Base-by-base conservation (phyloP, 2,113 vertebrate species). In the Lichenostomus cassidix region DNA sequence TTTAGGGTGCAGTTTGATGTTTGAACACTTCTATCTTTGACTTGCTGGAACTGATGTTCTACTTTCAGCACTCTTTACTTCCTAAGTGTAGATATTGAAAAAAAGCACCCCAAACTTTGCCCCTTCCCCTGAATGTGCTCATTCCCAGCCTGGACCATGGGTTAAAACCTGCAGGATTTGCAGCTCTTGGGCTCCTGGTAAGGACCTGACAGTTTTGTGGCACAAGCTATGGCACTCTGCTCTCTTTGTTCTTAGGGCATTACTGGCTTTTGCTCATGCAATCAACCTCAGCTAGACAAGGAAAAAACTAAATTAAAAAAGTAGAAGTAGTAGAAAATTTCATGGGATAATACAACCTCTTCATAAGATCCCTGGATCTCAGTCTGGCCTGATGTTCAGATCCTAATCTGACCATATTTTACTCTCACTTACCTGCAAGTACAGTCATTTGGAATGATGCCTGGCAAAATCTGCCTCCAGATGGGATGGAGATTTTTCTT, bases 181-280 rank as follows among this genome's bases (percentile, higher is more conserved):
- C 14, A 58, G 3, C 4, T 27, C 52, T 37, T 47, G 46, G 56
- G 73, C 63, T 92, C 2, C 7, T 86, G 81, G 67, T 50, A 50
- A 83, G 83, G 77, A 41, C 39, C 60, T 90, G 94, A 89, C 77
- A 68, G 80, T 78, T 75, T 65, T 63, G 75, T 95, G 76, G 91
- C 69, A 78, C 55, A 23, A 64, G 37, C 52, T 65, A 2, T 0
- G 0, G 42, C 35, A 50, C 27, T 75, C 25, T 42, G 27, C 47
- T 79, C 63, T 89, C 15, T 23, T 96, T 94, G 52, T 89, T 71
- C 83, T 94, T 73, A 83, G 65, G 80, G 65, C 25, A 6, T 81
- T 75, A 75, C 87, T 74, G 91, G 20, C 24, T 90, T 92, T 95
- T 93, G 68, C 42, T 71, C 2, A 21, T 69, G 69, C 83, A 60